Conservation (phyloP, 2,888 invertebrate genomes). For the Lacanobia oleracea region DNA sequence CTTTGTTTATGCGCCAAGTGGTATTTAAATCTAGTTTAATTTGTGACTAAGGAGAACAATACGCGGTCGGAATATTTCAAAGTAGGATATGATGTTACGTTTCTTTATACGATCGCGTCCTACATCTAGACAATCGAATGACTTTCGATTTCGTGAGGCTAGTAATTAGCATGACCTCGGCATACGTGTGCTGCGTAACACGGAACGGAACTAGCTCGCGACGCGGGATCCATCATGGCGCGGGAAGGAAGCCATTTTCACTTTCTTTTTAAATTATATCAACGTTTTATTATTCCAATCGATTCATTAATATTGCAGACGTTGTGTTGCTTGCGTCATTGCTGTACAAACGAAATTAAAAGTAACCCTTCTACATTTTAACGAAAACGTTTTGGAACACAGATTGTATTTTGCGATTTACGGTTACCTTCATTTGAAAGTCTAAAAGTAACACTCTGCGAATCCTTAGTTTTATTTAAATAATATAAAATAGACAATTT, state of each 20-base stretch:
- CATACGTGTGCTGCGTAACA: slow-evolving; percentile 85
- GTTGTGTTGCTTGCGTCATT: slow-evolving; percentile 73
- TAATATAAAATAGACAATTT: slow-evolving; percentile 30
- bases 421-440: slow-evolving; percentile 54
- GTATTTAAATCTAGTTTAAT: slow-evolving; percentile 62
- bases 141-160: slow-evolving; percentile 89
- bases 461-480: slow-evolving; percentile 46
- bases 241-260: slow-evolving; percentile 82
- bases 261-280: slow-evolving; percentile 87
- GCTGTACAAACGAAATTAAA: slow-evolving; percentile 67
- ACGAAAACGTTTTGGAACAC: slow-evolving; percentile 62
- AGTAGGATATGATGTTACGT: slow-evolving; percentile 75
- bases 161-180: slow-evolving; percentile 88
- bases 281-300: slow-evolving; percentile 78
- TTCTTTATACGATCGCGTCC: slow-evolving; percentile 79
- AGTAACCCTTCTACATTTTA: slow-evolving; percentile 47
- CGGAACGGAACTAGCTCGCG: slow-evolving; percentile 83
- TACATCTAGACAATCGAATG: slow-evolving; percentile 78
- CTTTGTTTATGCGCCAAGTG: slow-evolving; percentile 62
- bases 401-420: slow-evolving; percentile 47
- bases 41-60: slow-evolving; percentile 59
- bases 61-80: slow-evolving; percentile 61
- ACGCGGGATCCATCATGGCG: slow-evolving; percentile 72
- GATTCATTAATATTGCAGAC: slow-evolving; percentile 80
- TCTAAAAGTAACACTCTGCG: slow-evolving; percentile 16